phyloP scores from a whole-genome alignment of 2,113 vertebrate genomes.

The Paracanthobrama guichenoti region DNA sequence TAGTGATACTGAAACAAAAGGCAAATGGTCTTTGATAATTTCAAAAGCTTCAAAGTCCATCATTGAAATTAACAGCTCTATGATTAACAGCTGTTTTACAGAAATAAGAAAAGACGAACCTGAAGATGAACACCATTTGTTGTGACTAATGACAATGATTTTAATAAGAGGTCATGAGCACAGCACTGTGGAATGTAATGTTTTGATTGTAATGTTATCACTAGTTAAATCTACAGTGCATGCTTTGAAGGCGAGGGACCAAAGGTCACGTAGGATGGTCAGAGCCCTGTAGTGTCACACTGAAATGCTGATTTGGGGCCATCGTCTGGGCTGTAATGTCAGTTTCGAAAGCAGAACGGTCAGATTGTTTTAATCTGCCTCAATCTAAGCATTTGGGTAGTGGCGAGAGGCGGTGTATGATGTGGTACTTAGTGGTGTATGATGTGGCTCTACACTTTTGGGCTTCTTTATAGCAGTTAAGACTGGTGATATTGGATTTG shows the following conservation, averaged over 20 bases:
- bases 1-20: constrained; percentile 37
- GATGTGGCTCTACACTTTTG: not conserved
- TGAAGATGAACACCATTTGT: constrained; percentile 1
- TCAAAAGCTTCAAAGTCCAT: not conserved
- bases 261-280: constrained; percentile 30
- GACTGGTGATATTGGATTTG: not conserved
- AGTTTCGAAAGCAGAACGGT: constrained; percentile 32
- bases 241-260: not conserved
- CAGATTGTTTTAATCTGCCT: constrained; percentile 12
- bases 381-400: not conserved
- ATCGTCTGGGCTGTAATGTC: constrained; percentile 16
- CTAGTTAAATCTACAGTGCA: not conserved
- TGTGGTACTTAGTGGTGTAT: constrained; percentile 22
- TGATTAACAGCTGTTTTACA: constrained; percentile 18
- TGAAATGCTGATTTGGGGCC: not conserved
- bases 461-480: constrained; percentile 4
- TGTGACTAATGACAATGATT: not conserved
- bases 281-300: not conserved
- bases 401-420: not conserved
- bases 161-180: not conserved
- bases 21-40: constrained; percentile 26
- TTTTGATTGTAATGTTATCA: not conserved
- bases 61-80: not conserved
- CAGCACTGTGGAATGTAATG: not conserved
- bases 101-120: not conserved